phyloP scores from a whole-genome alignment of 2,113 vertebrate species.

The Pangasianodon gigas region DNA sequence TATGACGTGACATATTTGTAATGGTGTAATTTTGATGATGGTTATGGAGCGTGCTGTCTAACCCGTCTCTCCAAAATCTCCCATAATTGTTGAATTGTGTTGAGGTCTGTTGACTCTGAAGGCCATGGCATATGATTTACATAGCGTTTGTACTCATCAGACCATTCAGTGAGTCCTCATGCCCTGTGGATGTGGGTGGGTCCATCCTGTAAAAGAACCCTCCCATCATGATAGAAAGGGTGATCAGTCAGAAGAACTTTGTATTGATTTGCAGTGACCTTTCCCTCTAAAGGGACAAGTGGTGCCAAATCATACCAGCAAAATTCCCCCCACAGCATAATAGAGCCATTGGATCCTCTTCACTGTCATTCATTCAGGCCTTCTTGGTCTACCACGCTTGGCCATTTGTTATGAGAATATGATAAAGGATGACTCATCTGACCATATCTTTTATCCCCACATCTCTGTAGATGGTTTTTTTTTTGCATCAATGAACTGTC shows the following conservation, averaged over 20 bases:
- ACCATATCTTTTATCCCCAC: neutral
- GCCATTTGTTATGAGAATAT: neutral
- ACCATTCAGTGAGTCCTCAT: neutral
- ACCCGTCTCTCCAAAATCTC: neutral
- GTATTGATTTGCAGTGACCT: neutral
- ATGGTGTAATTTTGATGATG: neutral
- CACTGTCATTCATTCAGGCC: neutral
- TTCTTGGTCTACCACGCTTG: neutral
- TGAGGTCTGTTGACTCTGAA: neutral
- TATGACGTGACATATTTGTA: neutral
- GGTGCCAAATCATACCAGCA: neutral
- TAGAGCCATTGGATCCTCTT: neutral
- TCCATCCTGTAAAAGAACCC: neutral
- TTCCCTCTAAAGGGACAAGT: neutral
- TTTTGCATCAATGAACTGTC: neutral
- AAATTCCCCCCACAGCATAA: neutral
- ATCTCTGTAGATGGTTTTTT: neutral
- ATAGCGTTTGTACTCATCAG: neutral
- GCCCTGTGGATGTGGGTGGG: neutral
- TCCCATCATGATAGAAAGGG: neutral
- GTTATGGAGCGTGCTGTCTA: neutral
- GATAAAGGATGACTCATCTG: neutral
- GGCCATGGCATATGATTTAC: neutral
- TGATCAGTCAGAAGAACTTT: neutral
- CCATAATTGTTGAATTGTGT: neutral